Evolutionary conservation across 35 echinoderm and acorn worm genomes (phyloP).

Genomic region (Ptychodera flava): DNA sequence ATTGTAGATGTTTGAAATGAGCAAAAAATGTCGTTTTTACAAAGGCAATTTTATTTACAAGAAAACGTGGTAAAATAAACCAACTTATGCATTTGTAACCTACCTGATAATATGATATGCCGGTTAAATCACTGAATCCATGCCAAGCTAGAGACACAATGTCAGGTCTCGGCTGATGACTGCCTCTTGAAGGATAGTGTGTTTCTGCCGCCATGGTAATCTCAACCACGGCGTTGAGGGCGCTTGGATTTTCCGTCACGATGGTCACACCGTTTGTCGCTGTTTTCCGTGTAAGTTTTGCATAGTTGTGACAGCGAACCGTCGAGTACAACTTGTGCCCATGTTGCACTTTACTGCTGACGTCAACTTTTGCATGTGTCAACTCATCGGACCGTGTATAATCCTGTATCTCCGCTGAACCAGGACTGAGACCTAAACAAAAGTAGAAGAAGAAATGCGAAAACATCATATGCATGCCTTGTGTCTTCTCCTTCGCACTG

Average conservation of each 20-base stretch:
- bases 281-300: not conserved
- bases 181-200: not conserved
- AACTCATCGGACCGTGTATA: not conserved
- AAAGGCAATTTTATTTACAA: too few relatives aligned
- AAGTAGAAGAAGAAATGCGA: too few relatives aligned
- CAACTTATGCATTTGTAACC: too few relatives aligned
- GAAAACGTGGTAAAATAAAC: too few relatives aligned
- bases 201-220: not conserved
- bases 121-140: slow-evolving; percentile 23
- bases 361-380: not conserved
- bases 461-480: too few relatives aligned
- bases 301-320: slow-evolving; percentile 23
- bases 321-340: slow-evolving; percentile 8
- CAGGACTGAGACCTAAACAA: not conserved
- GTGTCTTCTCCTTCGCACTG: too few relatives aligned
- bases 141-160: slow-evolving; percentile 11
- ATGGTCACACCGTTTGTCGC: slow-evolving; percentile 23
- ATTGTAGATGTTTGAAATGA: too few relatives aligned
- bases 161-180: slow-evolving; percentile 13
- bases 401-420: not conserved
- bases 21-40: too few relatives aligned
- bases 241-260: slow-evolving; percentile 6
- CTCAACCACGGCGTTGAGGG: slow-evolving; percentile 10
- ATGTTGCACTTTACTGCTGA: not conserved
- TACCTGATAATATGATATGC: slow-evolving; percentile 34